phyloP scores from a whole-genome alignment of 2,888 invertebrate genomes.

The Erynnis tages region DNA sequence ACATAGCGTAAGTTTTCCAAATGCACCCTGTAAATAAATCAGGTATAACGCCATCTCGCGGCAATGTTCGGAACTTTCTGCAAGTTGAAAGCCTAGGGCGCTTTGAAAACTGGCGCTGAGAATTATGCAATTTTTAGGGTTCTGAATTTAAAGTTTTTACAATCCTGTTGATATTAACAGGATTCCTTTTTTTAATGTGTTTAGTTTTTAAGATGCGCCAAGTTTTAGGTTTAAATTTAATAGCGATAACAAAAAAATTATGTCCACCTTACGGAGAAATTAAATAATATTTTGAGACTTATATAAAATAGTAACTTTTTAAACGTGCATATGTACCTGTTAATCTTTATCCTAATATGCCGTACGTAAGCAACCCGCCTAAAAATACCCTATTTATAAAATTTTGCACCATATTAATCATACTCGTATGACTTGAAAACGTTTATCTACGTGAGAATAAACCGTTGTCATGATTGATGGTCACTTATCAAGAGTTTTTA shows the following conservation, averaged over 20 bases:
- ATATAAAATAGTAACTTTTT: too few relatives aligned
- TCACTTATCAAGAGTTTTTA: conserved; percentile 15
- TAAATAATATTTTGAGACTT: too few relatives aligned
- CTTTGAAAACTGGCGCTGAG: not conserved
- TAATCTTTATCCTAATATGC: too few relatives aligned
- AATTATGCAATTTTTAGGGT: too few relatives aligned
- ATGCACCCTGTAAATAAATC: not conserved
- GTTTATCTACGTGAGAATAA: conserved; percentile 18
- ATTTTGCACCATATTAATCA: conserved; percentile 10
- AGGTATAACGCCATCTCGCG: conserved; percentile 19
- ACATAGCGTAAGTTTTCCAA: conserved; percentile 1
- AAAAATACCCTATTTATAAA: not conserved
- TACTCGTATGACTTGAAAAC: conserved; percentile 2
- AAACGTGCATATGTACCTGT: too few relatives aligned
- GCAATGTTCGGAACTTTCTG: conserved; percentile 15
- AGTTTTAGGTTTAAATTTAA: too few relatives aligned
- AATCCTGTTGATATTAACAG: not conserved
- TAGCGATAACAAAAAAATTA: too few relatives aligned
- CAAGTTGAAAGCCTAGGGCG: not conserved
- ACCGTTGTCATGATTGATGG: conserved; percentile 25
- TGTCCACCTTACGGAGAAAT: too few relatives aligned
- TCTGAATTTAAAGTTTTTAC: too few relatives aligned
- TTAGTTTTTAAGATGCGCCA: too few relatives aligned
- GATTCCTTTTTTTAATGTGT: too few relatives aligned
- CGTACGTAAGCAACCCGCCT: too few relatives aligned